phyloP scores from a whole-genome alignment of 2,888 invertebrate genomes.

The Drosophila tanythrix region DNA sequence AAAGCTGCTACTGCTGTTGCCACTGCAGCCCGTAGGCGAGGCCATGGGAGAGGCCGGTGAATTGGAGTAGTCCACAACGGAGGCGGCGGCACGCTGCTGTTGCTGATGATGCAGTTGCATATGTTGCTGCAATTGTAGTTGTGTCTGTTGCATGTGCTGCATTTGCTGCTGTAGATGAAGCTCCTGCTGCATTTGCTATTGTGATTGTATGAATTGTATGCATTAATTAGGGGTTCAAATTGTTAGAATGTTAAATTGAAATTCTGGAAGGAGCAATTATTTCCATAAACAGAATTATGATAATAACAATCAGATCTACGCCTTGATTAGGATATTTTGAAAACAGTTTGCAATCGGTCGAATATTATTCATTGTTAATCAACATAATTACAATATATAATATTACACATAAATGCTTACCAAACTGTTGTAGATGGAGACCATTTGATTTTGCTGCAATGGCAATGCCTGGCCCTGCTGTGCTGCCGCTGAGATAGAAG shows the following conservation, averaged over 20 bases:
- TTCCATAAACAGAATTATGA: background rate
- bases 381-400: background rate
- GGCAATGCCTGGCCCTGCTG: constrained; percentile 60
- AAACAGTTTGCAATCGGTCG: background rate
- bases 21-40: constrained; percentile 73
- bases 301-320: background rate
- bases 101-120: constrained; percentile 67
- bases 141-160: constrained; percentile 69
- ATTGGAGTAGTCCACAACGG: constrained; percentile 73
- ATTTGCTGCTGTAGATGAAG: constrained; percentile 58
- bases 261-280: background rate
- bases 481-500: constrained; percentile 22
- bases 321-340: background rate
- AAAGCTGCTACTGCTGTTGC: constrained; percentile 37
- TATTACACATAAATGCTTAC: constrained; percentile 66
- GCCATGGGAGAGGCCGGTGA: constrained; percentile 83
- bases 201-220: background rate
- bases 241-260: background rate
- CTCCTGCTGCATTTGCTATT: constrained; percentile 39
- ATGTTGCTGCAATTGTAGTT: constrained; percentile 80
- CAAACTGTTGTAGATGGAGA: constrained; percentile 84
- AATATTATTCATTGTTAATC: background rate
- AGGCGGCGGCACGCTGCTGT: constrained; percentile 46
- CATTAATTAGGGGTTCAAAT: background rate
- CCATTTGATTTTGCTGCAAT: constrained; percentile 85